Evolutionary conservation across 1,140 invertebrate genomes (phyloP).

Genomic region (Drosophila orena): DNA sequence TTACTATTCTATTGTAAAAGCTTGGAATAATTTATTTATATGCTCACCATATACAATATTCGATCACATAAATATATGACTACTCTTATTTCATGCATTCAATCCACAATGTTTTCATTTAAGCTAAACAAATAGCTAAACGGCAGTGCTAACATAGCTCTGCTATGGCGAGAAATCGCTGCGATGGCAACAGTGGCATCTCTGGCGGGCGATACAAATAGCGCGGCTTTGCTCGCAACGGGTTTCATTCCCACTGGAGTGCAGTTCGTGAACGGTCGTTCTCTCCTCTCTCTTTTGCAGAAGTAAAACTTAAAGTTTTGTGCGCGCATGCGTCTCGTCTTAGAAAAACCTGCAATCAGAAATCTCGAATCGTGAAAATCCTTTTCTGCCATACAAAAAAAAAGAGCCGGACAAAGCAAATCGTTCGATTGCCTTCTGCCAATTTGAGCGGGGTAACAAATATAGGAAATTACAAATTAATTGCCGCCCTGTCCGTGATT

Average conservation of each 20-base stretch:
- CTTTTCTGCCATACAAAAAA: slow-evolving; percentile 48
- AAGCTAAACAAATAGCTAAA: not conserved
- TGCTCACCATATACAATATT: not conserved
- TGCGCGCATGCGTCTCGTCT: slow-evolving; percentile 47
- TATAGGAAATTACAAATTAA: slow-evolving; percentile 33
- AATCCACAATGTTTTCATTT: not conserved
- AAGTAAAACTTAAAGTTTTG: slow-evolving; percentile 22
- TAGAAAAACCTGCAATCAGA: slow-evolving; percentile 29
- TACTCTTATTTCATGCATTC: not conserved
- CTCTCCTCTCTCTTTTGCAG: slow-evolving; percentile 7
- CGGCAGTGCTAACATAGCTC: not conserved
- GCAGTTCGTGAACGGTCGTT: slow-evolving; percentile 71
- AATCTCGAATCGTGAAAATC: slow-evolving; percentile 44
- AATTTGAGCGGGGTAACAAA: slow-evolving; percentile 14
- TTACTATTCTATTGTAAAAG: no score
- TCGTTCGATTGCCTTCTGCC: slow-evolving; percentile 19
- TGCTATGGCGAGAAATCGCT: slow-evolving; percentile 4
- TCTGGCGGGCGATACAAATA: slow-evolving; percentile 46
- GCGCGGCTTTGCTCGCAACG: slow-evolving; percentile 46
- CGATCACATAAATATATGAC: not conserved
- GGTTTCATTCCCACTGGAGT: slow-evolving; percentile 71
- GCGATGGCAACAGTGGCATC: not conserved
- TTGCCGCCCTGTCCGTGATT: slow-evolving; percentile 60
- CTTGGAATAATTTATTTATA: no score
- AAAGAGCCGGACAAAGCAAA: slow-evolving; percentile 48